phyloP scores from a whole-genome alignment of 1,140 invertebrate species.

The Glomeris maerens region DNA sequence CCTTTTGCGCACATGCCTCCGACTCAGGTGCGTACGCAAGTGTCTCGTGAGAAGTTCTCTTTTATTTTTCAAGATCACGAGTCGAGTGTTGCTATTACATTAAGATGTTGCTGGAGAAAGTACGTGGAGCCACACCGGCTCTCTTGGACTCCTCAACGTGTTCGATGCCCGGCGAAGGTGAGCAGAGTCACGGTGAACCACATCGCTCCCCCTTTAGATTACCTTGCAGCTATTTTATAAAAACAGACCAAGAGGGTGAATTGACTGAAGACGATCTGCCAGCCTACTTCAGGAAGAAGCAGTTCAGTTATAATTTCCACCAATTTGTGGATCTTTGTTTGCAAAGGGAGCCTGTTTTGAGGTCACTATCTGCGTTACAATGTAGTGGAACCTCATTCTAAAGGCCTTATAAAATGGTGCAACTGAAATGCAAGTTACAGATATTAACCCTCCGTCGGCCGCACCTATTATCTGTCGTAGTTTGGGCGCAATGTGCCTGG shows the following conservation, averaged over 20 bases:
- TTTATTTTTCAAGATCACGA: too few species aligned
- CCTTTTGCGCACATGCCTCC: slow-evolving; percentile 66
- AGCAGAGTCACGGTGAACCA: background rate
- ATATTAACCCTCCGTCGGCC: too few species aligned
- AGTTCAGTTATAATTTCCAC: slow-evolving; percentile 58
- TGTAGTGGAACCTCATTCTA: background rate
- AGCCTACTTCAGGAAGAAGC: slow-evolving; percentile 30
- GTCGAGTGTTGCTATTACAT: slow-evolving; percentile 17
- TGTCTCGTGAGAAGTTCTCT: too few species aligned
- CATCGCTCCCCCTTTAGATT: background rate
- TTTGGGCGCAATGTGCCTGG: too few species aligned
- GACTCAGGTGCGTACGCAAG: too few species aligned
- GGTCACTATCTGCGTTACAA: slow-evolving; percentile 47
- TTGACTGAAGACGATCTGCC: slow-evolving; percentile 21
- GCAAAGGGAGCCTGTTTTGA: slow-evolving; percentile 43
- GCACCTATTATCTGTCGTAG: background rate
- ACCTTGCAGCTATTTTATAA: slow-evolving; percentile 13
- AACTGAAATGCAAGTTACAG: background rate
- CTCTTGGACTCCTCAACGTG: slow-evolving; percentile 62
- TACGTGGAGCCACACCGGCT: slow-evolving; percentile 58
- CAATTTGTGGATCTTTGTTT: slow-evolving; percentile 54
- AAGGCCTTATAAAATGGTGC: background rate
- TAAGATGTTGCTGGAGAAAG: slow-evolving; percentile 72
- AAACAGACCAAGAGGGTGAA: slow-evolving; percentile 26
- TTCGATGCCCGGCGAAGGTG: slow-evolving; percentile 19